These are phyloP conservation scores for Popillia japonica DNA, from an alignment of 1,140 invertebrate genomes.

Conservation along the genomic window DNA sequence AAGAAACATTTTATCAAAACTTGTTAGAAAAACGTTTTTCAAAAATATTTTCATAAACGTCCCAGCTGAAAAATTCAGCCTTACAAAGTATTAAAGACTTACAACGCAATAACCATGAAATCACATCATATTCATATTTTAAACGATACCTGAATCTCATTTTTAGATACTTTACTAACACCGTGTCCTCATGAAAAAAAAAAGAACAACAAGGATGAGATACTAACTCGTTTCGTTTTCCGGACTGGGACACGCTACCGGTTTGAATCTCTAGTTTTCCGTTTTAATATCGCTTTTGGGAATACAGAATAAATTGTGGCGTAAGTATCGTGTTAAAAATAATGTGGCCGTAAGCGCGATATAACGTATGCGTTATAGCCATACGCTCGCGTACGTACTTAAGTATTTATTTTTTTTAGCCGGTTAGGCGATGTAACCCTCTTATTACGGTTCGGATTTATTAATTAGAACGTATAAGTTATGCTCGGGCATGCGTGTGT, in stretches of 20 bases:
- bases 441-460: conserved; percentile 16
- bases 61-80: too few species aligned
- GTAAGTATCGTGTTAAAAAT: conserved; percentile 21
- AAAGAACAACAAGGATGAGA: too few species aligned
- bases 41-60: too few species aligned
- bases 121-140: too few species aligned
- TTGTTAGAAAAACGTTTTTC: too few species aligned
- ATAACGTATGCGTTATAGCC: background rate
- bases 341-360: conserved; percentile 8
- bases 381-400: background rate
- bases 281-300: conserved; percentile 14
- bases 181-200: too few species aligned
- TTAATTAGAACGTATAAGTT: conserved; percentile 25
- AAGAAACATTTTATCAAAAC: too few species aligned
- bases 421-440: background rate
- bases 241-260: background rate
- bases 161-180: too few species aligned
- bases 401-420: conserved; percentile 29
- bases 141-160: too few species aligned
- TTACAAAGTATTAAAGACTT: too few species aligned
- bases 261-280: conserved; percentile 14
- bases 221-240: background rate
- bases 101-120: too few species aligned
- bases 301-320: conserved; percentile 5
- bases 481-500: conserved; percentile 8